Evolutionary conservation across 1,140 invertebrate species (phyloP).

Genomic region (Ostrea edulis): DNA sequence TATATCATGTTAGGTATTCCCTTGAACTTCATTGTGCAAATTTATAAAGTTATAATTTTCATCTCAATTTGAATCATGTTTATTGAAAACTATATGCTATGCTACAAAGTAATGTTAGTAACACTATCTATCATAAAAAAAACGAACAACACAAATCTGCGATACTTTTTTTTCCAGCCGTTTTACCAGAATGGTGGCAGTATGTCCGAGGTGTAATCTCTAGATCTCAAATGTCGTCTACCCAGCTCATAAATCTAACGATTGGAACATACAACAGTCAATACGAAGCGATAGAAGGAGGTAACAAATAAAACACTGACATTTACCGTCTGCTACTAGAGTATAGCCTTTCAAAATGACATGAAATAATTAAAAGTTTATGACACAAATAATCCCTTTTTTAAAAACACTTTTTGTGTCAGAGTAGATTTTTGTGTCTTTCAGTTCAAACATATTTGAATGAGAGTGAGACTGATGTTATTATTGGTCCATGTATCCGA

Average conservation of each 20-base stretch:
- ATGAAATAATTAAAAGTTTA: background rate
- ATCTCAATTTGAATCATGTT: too few relatives aligned
- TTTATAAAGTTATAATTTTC: too few relatives aligned
- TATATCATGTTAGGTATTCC: too few relatives aligned
- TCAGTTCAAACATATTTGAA: background rate
- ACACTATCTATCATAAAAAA: background rate
- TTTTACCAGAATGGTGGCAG: constrained; percentile 7
- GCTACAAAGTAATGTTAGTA: too few relatives aligned
- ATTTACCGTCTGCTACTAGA: background rate
- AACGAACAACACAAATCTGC: background rate
- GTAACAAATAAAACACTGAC: background rate
- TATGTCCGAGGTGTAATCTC: background rate
- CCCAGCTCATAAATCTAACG: background rate
- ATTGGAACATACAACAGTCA: background rate
- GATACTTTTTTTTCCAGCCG: background rate
- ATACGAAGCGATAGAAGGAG: background rate
- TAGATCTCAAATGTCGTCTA: background rate
- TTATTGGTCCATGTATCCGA: constrained; percentile 59
- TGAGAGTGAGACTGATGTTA: constrained; percentile 47
- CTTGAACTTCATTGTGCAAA: too few relatives aligned
- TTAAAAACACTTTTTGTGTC: background rate
- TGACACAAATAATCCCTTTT: background rate
- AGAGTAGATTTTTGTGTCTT: background rate
- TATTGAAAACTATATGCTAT: too few relatives aligned
- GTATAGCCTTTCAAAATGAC: background rate